phyloP scores from a whole-genome alignment of 2,113 vertebrate genomes.

The Oenanthe oenanthe region DNA sequence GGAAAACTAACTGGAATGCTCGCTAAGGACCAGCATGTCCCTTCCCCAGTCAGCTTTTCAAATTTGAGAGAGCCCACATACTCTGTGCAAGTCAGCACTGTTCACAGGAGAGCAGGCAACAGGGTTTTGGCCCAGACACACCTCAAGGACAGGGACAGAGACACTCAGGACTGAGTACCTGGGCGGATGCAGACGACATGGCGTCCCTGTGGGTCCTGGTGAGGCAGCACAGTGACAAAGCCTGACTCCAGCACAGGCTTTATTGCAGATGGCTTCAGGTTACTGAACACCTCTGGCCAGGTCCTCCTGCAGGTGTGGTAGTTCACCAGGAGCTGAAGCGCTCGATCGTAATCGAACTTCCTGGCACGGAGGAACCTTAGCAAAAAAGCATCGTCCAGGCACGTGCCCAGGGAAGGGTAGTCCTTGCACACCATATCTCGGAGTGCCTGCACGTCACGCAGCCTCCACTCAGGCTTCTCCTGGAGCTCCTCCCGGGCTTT shows the following conservation, averaged over 20 bases:
- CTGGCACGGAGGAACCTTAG: constrained; percentile 95
- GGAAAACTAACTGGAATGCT: neutral
- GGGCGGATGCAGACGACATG: constrained; percentile 91
- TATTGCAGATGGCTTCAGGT: constrained; percentile 89
- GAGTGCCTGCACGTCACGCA: constrained; percentile 93
- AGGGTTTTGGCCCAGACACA: neutral
- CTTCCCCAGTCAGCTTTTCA: neutral
- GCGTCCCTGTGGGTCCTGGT: constrained; percentile 86
- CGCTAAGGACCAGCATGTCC: neutral
- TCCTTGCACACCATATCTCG: constrained; percentile 97
- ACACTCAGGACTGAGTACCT: constrained; percentile 72
- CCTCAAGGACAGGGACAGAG: rapidly evolving
- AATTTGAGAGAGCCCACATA: neutral
- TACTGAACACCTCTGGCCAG: constrained; percentile 94
- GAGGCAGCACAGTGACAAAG: constrained; percentile 93
- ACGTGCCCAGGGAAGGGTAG: constrained; percentile 86
- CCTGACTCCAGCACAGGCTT: constrained; percentile 91
- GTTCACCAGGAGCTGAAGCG: constrained; percentile 92
- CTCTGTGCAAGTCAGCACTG: neutral
- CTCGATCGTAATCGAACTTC: constrained; percentile 97
- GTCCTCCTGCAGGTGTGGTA: constrained; percentile 90
- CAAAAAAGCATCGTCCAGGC: constrained; percentile 92
- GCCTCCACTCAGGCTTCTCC: constrained; percentile 96
- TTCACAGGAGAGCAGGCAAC: neutral
- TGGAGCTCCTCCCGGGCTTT: constrained; percentile 96